These are phyloP conservation scores for Phalloptychus januarius DNA, from an alignment of 2,797 vertebrate species.

Conservation along the genomic window DNA sequence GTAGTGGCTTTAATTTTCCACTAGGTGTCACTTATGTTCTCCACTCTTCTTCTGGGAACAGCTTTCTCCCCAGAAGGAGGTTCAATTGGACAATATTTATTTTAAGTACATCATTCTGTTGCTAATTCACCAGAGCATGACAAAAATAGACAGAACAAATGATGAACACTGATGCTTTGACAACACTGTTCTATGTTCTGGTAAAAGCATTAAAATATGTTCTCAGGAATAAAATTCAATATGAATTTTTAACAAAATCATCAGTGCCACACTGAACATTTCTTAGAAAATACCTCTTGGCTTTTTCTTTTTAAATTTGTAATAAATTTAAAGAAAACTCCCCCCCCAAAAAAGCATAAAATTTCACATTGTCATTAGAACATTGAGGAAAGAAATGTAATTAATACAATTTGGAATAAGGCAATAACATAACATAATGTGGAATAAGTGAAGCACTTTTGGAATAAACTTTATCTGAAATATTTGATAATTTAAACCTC, in stretches of 20 bases:
- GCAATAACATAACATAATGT: too few relatives aligned
- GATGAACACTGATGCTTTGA: neutral
- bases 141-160: neutral
- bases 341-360: too few relatives aligned
- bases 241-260: neutral
- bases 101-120: neutral
- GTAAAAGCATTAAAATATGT: neutral
- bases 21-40: neutral
- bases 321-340: too few relatives aligned
- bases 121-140: neutral
- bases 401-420: too few relatives aligned
- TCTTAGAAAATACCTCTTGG: neutral
- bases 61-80: neutral
- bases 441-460: too few relatives aligned
- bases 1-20: neutral
- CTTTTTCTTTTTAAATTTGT: too few relatives aligned
- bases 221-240: neutral
- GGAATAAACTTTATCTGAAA: neutral
- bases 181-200: neutral
- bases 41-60: neutral
- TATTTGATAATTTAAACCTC: neutral
- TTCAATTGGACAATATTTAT: neutral
- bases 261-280: neutral
- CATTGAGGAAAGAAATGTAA: too few relatives aligned
- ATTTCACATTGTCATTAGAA: too few relatives aligned